Percentiles rank a stretch among this genome's conserved stretches.
Conservation (phyloP, 64 coral and sea anemone genomes). For the Montipora foliosa region DNA sequence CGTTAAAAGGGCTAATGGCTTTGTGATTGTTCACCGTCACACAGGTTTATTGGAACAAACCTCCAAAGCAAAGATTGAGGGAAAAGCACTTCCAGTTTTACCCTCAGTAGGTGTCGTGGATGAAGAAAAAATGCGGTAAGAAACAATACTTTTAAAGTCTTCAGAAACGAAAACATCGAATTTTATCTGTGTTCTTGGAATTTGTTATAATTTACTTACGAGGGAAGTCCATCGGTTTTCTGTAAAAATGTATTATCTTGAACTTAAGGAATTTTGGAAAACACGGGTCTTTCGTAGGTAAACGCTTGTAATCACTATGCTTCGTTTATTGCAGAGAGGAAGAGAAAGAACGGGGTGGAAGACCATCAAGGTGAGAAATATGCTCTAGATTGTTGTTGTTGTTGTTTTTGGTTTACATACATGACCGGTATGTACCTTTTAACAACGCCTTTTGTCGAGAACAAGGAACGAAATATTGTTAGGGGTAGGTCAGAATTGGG, state of each 20-base stretch:
- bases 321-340: constrained; percentile 12
- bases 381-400: neutral
- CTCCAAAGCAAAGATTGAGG: constrained; percentile 72
- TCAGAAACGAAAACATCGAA: neutral
- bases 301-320: no score
- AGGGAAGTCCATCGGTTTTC: no score
- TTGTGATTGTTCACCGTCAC: neutral
- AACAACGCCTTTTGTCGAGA: no score
- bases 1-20: neutral
- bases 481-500: no score
- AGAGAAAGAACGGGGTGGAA: constrained; percentile 7
- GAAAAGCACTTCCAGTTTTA: constrained; percentile 74
- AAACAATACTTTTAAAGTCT: neutral
- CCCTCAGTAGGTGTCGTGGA: constrained; percentile 97
- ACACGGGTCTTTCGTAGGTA: no score
- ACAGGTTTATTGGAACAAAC: constrained; percentile 77
- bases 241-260: no score
- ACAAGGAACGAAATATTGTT: no score
- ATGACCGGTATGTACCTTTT: no score
- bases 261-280: no score
- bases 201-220: neutral
- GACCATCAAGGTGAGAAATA: constrained; percentile 12
- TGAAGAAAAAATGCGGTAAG: constrained; percentile 99
- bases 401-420: neutral
- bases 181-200: neutral